Evolutionary conservation across 1,140 invertebrate genomes (phyloP), one percentile per base, ranked within the genome.

Genomic region (Calephelis nemesis): DNA sequence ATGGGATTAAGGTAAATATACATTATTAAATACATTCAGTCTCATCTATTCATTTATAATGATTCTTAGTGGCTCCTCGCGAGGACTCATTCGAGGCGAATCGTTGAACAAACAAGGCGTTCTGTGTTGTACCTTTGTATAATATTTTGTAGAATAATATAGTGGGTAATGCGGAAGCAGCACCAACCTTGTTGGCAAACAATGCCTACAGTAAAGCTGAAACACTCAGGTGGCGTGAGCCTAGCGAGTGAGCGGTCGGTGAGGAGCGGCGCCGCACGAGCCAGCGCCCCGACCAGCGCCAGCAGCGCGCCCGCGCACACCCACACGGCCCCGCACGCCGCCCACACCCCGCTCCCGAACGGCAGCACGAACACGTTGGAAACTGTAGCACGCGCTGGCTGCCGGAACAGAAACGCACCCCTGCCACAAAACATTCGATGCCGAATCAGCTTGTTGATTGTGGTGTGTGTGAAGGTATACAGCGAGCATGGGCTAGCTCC

Each of bases 301-400:
- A 91, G 69, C 54, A 83, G 70, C 45, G 68, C 39, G 12, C 71
- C 83, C 0, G 91, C 77, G 11, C 82, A 67, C 1, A 79, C 65
- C 47, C 86, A 92, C 2, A 93, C 93, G 5, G n/a, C 70, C 7
- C 50, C 78, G 13, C 60, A 63, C 7, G 81, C 78, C 48, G 92
- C 75, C 95, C 95, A 96, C 49, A 95, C 95, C 40, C 91, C 92
- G 12, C 74, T 81, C 69, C 93, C 90, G 72, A 96, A 95, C 10
- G 95, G 95, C 75, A 95, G 79, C 40, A 90, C 88, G 74, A 95
- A 96, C 49, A 95, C 93, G 81, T 95, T 95, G 11, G 89, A 92
- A 13, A 95, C 93, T 0, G 93, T 93, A 0, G 95, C 95, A 19
- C 95, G 84, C 42, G 95, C 92, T 2, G 95, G 95, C 81, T 94